Base-by-base conservation (phyloP, 2,113 vertebrate genomes). In the Hirundichthys speculiger region DNA sequence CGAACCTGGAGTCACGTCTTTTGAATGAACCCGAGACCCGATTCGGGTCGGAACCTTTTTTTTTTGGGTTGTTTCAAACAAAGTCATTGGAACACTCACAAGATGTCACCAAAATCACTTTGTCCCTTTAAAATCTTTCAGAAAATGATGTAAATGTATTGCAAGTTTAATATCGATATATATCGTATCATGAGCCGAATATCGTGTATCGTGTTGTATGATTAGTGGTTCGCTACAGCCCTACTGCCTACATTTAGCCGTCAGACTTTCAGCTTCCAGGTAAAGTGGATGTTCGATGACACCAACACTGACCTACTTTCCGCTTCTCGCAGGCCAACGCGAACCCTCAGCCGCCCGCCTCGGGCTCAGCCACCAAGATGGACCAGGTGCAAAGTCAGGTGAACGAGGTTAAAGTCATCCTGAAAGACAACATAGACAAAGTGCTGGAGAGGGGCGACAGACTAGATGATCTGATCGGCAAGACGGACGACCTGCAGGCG, bases 401-500 rank as follows among this genome's bases (percentile, higher is more conserved):
- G 34, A 91, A 92, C 61, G 94, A 95, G 69, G 93, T 95, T 3
- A 95, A 94, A 91, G 90, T 92, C 7, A 88, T 94, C 21, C 91
- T 95, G 69, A 90, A 83, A 51, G 91, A 94, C 86, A 96, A 95
- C 90, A 93, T 95, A 58, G 90, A 93, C 67, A 94, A 92, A 72
- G 92, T 95, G 61, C 70, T 95, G 81, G 92, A 94, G 78, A 91
- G 91, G 16, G 94, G 92, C 20, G 93, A 94, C 73, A 80, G 73
- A 12, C 24, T 93, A 38, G 93, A 89, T 5, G 87, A 92, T 5
- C 84, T 94, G 53, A 91, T 93, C 13, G 85, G 73, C 41, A 93
- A 91, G 79, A 92, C 88, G 0, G 85, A 88, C 13, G 91, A 92
- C 73, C 89, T 92, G 19, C 91, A 92, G 82, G 90, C 90, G 2